Percentiles rank a stretch among this genome's conserved stretches.
Conservation (phyloP, 2,113 vertebrate species). For the Datnioides undecimradiatus region DNA sequence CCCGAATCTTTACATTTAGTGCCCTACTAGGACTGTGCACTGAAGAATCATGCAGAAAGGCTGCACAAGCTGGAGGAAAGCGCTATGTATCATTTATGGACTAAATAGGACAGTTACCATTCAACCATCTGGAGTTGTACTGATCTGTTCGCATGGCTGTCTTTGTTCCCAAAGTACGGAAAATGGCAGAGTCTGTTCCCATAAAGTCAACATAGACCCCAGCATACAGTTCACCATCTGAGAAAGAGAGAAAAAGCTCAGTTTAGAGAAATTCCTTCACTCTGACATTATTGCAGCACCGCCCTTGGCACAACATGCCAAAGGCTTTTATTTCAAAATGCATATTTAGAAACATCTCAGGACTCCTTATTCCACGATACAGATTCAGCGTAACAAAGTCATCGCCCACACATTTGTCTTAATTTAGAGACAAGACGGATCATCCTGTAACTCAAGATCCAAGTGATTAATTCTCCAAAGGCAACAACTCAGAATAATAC, state of each 20-base stretch:
- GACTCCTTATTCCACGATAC: constrained; percentile 3
- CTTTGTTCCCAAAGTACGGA: constrained; percentile 96
- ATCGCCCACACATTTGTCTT: constrained; percentile 26
- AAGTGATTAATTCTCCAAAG: neutral
- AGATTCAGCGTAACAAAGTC: constrained; percentile 19
- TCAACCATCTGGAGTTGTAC: constrained; percentile 99
- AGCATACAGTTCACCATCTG: constrained; percentile 97
- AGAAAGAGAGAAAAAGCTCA: constrained; percentile 61
- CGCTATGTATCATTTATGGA: neutral
- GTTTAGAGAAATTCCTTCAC: constrained; percentile 50
- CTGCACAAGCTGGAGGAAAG: constrained; percentile 7
- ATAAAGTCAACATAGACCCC: constrained; percentile 99
- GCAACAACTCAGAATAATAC: neutral
- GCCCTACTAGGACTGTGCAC: neutral
- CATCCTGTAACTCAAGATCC: neutral
- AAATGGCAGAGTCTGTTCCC: constrained; percentile 98
- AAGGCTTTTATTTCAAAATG: constrained; percentile 44
- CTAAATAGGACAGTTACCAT: constrained; percentile 84
- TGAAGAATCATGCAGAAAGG: neutral
- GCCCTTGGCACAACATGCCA: constrained; percentile 50
- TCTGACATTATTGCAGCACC: constrained; percentile 59
- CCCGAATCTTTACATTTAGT: constrained; percentile 3
- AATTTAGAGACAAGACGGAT: neutral
- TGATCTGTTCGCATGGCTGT: constrained; percentile 98
- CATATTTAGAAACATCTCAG: constrained; percentile 30